These are phyloP conservation scores for Hycleus phaleratus DNA, from an alignment of 1,140 invertebrate species.

Conservation along the genomic window DNA sequence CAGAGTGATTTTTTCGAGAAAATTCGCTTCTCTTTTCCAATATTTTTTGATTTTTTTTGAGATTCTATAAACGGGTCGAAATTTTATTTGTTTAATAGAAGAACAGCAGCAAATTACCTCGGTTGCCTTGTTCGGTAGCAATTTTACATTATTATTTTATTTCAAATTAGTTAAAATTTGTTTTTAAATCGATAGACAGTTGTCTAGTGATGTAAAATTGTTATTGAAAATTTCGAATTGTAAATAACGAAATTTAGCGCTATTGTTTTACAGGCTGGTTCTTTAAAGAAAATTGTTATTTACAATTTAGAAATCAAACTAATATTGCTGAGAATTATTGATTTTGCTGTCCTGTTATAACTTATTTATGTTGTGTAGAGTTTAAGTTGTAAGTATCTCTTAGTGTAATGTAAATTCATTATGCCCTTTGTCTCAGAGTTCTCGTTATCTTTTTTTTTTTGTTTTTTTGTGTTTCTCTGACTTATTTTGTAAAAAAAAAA, in stretches of 20 bases:
- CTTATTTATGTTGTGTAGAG: slow-evolving; percentile 13
- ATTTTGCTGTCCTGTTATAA: slow-evolving; percentile 11
- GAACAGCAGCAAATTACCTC: background rate
- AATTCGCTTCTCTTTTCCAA: background rate
- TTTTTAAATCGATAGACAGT: slow-evolving; percentile 1
- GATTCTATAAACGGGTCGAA: background rate
- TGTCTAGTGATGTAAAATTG: slow-evolving; percentile 15
- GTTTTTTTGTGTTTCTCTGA: too few relatives aligned
- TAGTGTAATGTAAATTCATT: slow-evolving; percentile 4
- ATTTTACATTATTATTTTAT: background rate
- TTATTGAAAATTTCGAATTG: slow-evolving; percentile 19
- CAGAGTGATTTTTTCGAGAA: slow-evolving; percentile 21
- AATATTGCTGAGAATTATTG: background rate
- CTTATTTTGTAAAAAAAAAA: too few relatives aligned
- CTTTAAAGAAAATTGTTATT: background rate
- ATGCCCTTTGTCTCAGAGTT: too few relatives aligned
- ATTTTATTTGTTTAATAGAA: slow-evolving; percentile 1
- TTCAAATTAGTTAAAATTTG: background rate
- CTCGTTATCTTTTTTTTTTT: too few relatives aligned
- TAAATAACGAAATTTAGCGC: background rate
- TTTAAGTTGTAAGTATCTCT: slow-evolving; percentile 27
- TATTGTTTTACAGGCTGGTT: background rate
- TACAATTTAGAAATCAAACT: background rate
- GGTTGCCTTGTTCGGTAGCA: background rate
- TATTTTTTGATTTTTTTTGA: background rate